Conservation (phyloP, 1,140 invertebrate species). For the Drosophila dunni region DNA sequence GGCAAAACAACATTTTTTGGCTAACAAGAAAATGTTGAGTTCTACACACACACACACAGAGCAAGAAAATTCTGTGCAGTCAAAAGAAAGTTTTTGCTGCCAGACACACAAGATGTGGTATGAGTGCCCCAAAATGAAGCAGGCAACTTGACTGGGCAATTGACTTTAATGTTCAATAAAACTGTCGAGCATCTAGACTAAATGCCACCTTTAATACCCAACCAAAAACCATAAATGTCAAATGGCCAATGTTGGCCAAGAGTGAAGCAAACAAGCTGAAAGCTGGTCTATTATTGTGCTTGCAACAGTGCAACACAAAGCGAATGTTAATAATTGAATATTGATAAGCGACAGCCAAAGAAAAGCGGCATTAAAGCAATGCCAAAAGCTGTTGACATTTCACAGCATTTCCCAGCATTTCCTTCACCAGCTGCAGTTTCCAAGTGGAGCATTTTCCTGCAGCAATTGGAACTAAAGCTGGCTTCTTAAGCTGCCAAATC, state of each 20-base stretch:
- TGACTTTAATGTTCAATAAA: constrained; percentile 75
- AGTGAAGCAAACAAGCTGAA: constrained; percentile 27
- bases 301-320: constrained; percentile 21
- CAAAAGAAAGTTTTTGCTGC: constrained; percentile 51
- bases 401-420: constrained; percentile 18
- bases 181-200: constrained; percentile 36
- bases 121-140: constrained; percentile 4
- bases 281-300: constrained; percentile 31
- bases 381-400: constrained; percentile 58
- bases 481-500: constrained; percentile 36
- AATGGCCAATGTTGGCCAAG: constrained; percentile 58
- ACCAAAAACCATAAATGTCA: constrained; percentile 71
- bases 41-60: constrained; percentile 9
- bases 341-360: constrained; percentile 64
- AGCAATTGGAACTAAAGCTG: constrained; percentile 5
- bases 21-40: constrained; percentile 59
- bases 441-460: background rate
- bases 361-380: constrained; percentile 59
- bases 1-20: constrained; percentile 55
- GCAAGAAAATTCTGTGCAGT: constrained; percentile 17
- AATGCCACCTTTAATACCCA: constrained; percentile 26
- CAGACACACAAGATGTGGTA: constrained; percentile 18
- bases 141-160: constrained; percentile 37
- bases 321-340: constrained; percentile 69
- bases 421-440: background rate